A percentile compares a stretch with the other conserved stretches of the same genome.
Conservation (phyloP, 2,888 invertebrate genomes). For the Hermaeophaga mercurialis region DNA sequence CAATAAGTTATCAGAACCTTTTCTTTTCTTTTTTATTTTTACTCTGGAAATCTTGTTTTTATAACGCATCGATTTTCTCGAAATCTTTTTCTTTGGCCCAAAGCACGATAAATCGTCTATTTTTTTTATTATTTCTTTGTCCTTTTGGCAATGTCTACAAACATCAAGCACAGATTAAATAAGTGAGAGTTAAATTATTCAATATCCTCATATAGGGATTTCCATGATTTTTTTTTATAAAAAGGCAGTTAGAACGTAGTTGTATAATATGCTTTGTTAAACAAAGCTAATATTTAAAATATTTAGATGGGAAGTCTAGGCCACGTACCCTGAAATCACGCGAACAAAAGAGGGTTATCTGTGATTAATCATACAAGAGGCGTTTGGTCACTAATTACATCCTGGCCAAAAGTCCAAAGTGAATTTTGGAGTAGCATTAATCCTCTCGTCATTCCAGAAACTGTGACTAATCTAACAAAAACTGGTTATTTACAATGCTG, state of each 20-base stretch:
- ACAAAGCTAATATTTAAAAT: no score
- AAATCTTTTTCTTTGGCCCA: not conserved
- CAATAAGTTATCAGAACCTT: constrained; percentile 17
- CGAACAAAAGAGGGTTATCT: constrained; percentile 32
- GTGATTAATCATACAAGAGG: constrained; percentile 42
- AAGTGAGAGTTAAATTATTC: no score
- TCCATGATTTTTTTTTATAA: no score
- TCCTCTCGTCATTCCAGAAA: constrained; percentile 29
- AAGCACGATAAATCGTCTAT: not conserved
- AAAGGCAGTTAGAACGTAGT: no score
- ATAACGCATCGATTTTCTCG: constrained; percentile 4
- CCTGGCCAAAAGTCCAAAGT: constrained; percentile 34
- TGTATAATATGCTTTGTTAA: no score
- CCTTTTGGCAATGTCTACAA: no score
- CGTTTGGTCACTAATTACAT: constrained; percentile 40
- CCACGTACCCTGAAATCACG: constrained; percentile 31
- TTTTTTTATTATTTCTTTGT: not conserved
- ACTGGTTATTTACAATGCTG: constrained; percentile 36
- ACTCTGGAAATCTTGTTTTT: constrained; percentile 7
- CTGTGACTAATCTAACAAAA: constrained; percentile 32
- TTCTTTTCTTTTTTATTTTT: constrained; percentile 14
- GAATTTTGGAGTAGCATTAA: constrained; percentile 32
- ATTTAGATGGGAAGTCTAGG: no score
- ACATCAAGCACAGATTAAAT: no score
- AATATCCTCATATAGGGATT: no score